A percentile compares a stretch with the other conserved stretches of the same genome.
Evolutionary conservation across 2,797 vertebrate genomes (phyloP).

Genomic region (Muraenolepis orangiensis): DNA sequence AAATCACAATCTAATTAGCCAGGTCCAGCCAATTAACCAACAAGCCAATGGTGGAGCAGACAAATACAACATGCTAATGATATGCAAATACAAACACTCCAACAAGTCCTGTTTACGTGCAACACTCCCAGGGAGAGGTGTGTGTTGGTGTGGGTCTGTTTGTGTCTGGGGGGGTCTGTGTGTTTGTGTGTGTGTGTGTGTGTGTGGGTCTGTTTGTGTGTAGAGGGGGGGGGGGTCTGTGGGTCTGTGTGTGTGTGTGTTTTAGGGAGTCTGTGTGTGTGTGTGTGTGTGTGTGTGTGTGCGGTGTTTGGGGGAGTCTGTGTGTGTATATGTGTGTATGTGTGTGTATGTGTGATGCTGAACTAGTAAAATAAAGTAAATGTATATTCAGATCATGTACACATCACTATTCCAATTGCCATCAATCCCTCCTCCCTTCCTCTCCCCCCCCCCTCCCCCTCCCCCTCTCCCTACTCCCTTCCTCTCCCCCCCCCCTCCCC

Average conservation of each 20-base stretch:
- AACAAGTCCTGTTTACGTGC: neutral
- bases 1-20: slow-evolving; percentile 31
- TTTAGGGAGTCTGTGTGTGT: too few species aligned
- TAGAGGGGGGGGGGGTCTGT: too few species aligned
- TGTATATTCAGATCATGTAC: neutral
- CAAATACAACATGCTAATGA: slow-evolving; percentile 27
- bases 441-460: neutral
- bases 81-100: neutral
- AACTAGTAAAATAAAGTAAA: slow-evolving; percentile 1
- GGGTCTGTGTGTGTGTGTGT: too few species aligned
- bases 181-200: neutral
- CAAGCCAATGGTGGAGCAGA: slow-evolving; percentile 39
- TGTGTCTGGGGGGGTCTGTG: neutral
- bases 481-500: neutral
- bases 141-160: neutral
- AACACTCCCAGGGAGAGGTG: neutral
- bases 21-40: slow-evolving; percentile 39
- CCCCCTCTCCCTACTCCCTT: neutral
- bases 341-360: neutral
- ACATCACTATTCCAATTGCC: neutral
- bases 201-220: too few species aligned
- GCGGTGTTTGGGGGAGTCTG: too few species aligned
- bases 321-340: too few species aligned
- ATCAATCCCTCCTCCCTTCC: neutral
- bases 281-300: too few species aligned